Percentiles rank a stretch among this genome's conserved stretches.
Conservation (phyloP, 1,140 invertebrate species). For the Diabrotica undecimpunctata region DNA sequence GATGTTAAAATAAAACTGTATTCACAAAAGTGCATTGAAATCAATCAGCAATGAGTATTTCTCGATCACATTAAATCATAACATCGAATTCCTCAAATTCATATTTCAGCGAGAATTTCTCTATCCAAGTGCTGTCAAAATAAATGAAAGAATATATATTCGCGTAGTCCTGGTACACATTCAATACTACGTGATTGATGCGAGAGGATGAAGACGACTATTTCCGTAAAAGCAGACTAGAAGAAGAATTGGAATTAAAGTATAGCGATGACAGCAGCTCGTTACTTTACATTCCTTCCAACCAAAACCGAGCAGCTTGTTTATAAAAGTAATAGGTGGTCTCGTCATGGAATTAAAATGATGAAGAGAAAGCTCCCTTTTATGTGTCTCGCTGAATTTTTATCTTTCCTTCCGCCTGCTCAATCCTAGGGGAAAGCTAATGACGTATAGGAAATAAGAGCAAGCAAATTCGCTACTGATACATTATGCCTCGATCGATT, state of each 20-base stretch:
- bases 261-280: slow-evolving; percentile 24
- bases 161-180: neutral
- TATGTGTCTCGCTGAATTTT: slow-evolving; percentile 14
- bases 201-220: slow-evolving; percentile 16
- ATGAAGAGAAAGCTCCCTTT: slow-evolving; percentile 27
- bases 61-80: too few relatives aligned
- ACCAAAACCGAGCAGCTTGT: slow-evolving; percentile 19
- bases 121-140: neutral
- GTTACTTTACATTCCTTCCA: slow-evolving; percentile 22
- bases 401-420: slow-evolving; percentile 4
- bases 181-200: slow-evolving; percentile 27
- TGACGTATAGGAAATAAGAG: neutral
- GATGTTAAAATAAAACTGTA: too few relatives aligned
- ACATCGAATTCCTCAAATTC: neutral
- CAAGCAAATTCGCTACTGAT: neutral
- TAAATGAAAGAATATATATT: slow-evolving; percentile 1
- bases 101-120: neutral
- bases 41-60: too few relatives aligned
- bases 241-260: slow-evolving; percentile 25
- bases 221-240: slow-evolving; percentile 19
- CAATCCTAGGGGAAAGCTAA: neutral
- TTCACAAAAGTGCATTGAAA: too few relatives aligned
- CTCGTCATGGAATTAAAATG: slow-evolving; percentile 25
- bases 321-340: slow-evolving; percentile 24
- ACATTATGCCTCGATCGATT: neutral